Evolutionary conservation across 2,888 invertebrate species (phyloP).

Genomic region (Eupithecia exiguata): DNA sequence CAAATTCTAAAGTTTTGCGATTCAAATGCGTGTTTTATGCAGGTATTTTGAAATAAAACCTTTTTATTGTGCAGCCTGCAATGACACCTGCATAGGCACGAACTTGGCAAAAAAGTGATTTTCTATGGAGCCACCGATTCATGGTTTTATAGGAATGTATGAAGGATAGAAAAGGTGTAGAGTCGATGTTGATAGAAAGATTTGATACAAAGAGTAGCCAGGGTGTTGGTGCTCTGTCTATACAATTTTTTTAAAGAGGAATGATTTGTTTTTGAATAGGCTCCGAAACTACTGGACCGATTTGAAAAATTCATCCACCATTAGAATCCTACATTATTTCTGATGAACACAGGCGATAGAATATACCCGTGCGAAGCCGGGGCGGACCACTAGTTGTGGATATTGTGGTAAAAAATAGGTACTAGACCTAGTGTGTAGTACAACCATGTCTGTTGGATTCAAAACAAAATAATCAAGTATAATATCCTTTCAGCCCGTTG

Average conservation of each 20-base stretch:
- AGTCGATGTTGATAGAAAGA: constrained; percentile 39
- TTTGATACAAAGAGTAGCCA: background rate
- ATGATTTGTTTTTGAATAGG: no score
- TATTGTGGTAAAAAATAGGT: background rate
- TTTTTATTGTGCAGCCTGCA: constrained; percentile 55
- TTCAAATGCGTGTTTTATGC: constrained; percentile 56
- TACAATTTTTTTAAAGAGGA: no score
- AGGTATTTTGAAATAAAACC: constrained; percentile 50
- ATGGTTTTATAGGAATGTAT: constrained; percentile 60
- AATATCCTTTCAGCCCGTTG: background rate
- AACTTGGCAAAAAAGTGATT: constrained; percentile 67
- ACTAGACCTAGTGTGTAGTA: background rate
- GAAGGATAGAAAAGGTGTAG: constrained; percentile 46
- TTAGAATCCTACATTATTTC: no score
- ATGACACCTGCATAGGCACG: constrained; percentile 76
- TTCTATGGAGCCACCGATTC: constrained; percentile 63
- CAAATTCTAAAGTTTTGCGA: constrained; percentile 42
- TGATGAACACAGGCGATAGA: no score
- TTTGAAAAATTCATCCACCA: no score
- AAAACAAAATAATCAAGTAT: background rate
- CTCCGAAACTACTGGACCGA: no score
- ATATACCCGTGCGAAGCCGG: no score
- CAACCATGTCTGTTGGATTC: background rate
- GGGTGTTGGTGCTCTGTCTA: background rate
- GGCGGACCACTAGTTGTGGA: no score